These are phyloP conservation scores for Prochilodus magdalenae DNA, from an alignment of 2,113 vertebrate species.

Conservation along the genomic window DNA sequence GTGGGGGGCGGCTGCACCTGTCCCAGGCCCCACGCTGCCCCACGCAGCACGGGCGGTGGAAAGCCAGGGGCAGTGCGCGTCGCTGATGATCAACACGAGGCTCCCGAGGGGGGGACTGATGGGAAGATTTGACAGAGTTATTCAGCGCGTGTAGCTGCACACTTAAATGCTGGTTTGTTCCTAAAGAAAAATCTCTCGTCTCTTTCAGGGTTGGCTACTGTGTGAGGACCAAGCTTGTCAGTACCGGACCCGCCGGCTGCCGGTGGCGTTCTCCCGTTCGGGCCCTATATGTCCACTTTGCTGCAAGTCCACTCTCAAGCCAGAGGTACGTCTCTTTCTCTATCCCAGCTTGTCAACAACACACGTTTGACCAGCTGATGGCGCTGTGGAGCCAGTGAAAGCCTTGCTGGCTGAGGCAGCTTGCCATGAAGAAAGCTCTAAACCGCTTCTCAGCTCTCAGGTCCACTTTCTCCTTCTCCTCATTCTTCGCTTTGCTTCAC, in stretches of 20 bases:
- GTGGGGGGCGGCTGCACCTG: slow-evolving; percentile 76
- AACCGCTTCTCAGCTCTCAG: background rate
- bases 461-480: background rate
- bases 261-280: slow-evolving; percentile 86
- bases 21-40: slow-evolving; percentile 60
- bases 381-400: slow-evolving; percentile 76
- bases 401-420: slow-evolving; percentile 3
- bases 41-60: slow-evolving; percentile 26
- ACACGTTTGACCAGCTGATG: slow-evolving; percentile 75
- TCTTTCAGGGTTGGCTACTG: slow-evolving; percentile 87
- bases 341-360: background rate
- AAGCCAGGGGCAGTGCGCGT: slow-evolving; percentile 11
- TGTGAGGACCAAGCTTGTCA: slow-evolving; percentile 95
- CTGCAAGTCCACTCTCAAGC: slow-evolving; percentile 83
- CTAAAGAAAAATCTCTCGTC: slow-evolving; percentile 36
- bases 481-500: background rate
- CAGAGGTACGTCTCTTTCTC: slow-evolving; percentile 80
- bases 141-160: background rate
- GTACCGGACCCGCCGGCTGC: slow-evolving; percentile 86
- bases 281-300: slow-evolving; percentile 92
- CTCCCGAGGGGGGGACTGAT: slow-evolving; percentile 11
- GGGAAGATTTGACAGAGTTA: slow-evolving; percentile 43
- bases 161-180: slow-evolving; percentile 19
- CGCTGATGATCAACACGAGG: slow-evolving; percentile 20
- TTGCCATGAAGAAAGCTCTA: background rate